A percentile compares a stretch with the other conserved stretches of the same genome.
phyloP scores from a whole-genome alignment of 2,113 vertebrate species.

The Boleophthalmus pectinirostris region DNA sequence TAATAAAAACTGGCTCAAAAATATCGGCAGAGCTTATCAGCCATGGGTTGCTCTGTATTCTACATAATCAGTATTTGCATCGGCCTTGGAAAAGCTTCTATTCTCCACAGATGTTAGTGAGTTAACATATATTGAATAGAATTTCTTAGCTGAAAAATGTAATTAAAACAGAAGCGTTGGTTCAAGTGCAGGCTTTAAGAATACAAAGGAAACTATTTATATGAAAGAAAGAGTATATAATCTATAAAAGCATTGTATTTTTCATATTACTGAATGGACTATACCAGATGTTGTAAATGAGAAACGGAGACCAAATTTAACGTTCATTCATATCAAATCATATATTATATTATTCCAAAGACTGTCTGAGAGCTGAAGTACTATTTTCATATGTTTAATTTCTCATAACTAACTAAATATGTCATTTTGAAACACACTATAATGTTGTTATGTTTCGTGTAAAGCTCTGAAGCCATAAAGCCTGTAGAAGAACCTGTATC shows the following conservation, averaged over 20 bases:
- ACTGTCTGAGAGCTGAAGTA: conserved; percentile 19
- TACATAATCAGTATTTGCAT: too few relatives aligned
- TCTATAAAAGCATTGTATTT: conserved; percentile 14
- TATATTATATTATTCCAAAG: conserved; percentile 42
- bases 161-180: not conserved
- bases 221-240: not conserved
- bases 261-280: not conserved
- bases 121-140: not conserved
- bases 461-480: conserved; percentile 56
- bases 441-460: conserved; percentile 35
- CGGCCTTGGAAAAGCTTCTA: too few relatives aligned
- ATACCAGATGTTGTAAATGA: not conserved
- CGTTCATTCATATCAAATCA: not conserved
- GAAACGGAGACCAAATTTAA: not conserved
- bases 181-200: conserved; percentile 10
- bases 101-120: not conserved
- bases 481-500: conserved; percentile 43
- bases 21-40: too few relatives aligned
- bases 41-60: too few relatives aligned
- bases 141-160: not conserved
- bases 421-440: not conserved
- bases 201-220: conserved; percentile 6
- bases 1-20: too few relatives aligned
- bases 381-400: conserved; percentile 49
- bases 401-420: conserved; percentile 36